Conservation (phyloP, 2,888 invertebrate genomes). For the Thera obeliscata region DNA sequence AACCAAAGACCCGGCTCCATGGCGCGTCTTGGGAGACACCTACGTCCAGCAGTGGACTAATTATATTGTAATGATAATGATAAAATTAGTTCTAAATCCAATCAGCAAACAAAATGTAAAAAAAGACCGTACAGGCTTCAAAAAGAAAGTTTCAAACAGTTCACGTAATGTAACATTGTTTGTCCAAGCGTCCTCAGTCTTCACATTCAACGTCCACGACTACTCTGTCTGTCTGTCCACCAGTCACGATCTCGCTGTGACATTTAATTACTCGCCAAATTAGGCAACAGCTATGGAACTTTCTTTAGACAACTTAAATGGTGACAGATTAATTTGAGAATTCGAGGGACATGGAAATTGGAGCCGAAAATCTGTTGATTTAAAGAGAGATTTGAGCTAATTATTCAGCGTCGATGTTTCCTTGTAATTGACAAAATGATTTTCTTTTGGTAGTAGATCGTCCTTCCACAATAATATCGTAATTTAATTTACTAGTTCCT, state of each 20-base stretch:
- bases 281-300: constrained; percentile 58
- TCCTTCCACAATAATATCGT: no score
- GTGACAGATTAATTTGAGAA: constrained; percentile 38
- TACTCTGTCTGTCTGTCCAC: constrained; percentile 45
- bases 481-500: no score
- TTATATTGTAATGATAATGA: no score
- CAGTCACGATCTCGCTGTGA: constrained; percentile 59
- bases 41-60: no score
- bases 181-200: constrained; percentile 10
- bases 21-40: no score
- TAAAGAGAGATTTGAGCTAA: not conserved
- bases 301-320: constrained; percentile 45
- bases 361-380: not conserved
- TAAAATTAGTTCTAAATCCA: no score
- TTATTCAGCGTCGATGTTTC: not conserved
- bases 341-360: constrained; percentile 17
- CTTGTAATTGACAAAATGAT: not conserved
- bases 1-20: no score
- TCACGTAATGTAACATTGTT: constrained; percentile 16
- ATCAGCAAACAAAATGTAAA: not conserved
- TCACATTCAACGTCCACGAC: constrained; percentile 20
- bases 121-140: not conserved
- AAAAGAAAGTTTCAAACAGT: not conserved
- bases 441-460: no score
- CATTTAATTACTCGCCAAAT: constrained; percentile 71